Evolutionary conservation across 2,797 vertebrate genomes (phyloP).

Genomic region (Antrozous pallidus): DNA sequence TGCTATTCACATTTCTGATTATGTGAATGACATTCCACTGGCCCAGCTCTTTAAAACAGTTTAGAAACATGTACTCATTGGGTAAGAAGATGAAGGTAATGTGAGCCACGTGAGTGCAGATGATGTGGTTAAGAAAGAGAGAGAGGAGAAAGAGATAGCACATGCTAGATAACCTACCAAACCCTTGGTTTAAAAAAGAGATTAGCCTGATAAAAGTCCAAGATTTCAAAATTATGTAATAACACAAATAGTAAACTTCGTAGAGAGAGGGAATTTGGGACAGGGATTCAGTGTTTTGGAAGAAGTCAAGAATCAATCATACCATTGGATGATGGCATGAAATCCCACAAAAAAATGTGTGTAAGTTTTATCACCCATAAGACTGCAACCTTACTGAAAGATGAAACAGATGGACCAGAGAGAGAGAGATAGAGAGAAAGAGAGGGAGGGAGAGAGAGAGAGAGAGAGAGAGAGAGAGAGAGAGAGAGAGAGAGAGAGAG

Average conservation of each 20-base stretch:
- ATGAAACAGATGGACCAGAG: no score
- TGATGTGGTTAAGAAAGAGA: not conserved
- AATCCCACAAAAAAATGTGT: not conserved
- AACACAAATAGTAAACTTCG: not conserved
- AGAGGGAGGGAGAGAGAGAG: no score
- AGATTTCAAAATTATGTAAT: conserved; percentile 2
- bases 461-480: no score
- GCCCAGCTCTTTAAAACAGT: not conserved
- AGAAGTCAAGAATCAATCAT: conserved; percentile 44
- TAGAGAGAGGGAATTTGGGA: not conserved
- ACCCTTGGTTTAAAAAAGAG: not conserved
- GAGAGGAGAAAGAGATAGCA: not conserved
- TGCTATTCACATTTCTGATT: not conserved
- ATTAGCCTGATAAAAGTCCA: not conserved
- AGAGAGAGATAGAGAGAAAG: no score
- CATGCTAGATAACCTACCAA: not conserved
- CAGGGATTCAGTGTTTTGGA: not conserved
- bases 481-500: no score
- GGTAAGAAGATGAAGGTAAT: not conserved
- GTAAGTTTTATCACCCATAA: not conserved
- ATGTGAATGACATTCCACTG: not conserved
- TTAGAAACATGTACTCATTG: not conserved
- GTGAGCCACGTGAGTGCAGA: not conserved
- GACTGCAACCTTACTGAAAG: not conserved
- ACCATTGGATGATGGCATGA: not conserved